These are phyloP conservation scores for Monopterus albus DNA, from an alignment of 2,113 vertebrate species.

Conservation along the genomic window DNA sequence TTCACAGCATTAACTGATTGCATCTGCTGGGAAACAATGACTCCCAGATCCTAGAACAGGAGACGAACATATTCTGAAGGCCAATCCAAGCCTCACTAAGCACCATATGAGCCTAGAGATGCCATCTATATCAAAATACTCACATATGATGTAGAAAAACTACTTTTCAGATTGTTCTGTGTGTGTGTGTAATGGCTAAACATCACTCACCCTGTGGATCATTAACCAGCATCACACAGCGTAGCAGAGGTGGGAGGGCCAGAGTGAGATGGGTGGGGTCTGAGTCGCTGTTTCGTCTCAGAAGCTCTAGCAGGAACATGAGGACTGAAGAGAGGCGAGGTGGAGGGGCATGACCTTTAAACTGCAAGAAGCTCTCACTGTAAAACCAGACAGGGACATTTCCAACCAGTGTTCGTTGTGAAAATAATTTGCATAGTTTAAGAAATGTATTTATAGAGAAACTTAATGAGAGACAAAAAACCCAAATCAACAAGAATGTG, in stretches of 20 bases:
- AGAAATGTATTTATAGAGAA: no score
- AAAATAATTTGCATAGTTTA: not conserved
- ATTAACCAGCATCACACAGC: slow-evolving; percentile 89
- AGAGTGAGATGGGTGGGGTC: slow-evolving; percentile 81
- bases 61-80: no score
- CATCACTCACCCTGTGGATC: slow-evolving; percentile 88
- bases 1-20: no score
- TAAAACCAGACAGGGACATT: not conserved
- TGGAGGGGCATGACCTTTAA: slow-evolving; percentile 87
- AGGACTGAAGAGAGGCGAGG: slow-evolving; percentile 86
- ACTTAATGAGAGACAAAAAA: no score
- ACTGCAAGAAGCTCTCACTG: slow-evolving; percentile 91
- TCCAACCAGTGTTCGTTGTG: no score
- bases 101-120: no score
- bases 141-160: not conserved
- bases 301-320: slow-evolving; percentile 87
- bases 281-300: slow-evolving; percentile 80
- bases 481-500: not conserved
- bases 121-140: not conserved
- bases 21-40: not conserved
- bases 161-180: not conserved
- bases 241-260: slow-evolving; percentile 85
- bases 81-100: no score
- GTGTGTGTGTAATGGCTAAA: not conserved
- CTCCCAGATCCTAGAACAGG: not conserved